These are phyloP conservation scores for Falco cherrug DNA, from an alignment of 2,797 vertebrate species.

Conservation along the genomic window DNA sequence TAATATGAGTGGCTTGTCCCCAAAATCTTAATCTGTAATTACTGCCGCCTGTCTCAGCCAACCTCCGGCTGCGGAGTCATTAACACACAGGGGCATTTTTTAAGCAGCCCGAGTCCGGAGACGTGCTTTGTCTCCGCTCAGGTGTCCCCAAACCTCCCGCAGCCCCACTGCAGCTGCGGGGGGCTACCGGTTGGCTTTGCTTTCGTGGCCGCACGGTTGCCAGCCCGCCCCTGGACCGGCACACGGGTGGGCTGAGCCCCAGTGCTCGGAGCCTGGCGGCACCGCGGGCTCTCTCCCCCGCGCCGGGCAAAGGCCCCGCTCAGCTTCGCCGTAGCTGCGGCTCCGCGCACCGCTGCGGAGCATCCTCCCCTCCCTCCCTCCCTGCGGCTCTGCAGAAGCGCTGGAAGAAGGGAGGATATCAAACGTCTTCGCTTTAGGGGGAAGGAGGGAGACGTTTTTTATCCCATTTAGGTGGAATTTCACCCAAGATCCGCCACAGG, in stretches of 20 bases:
- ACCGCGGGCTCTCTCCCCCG: neutral
- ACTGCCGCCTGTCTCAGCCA: neutral
- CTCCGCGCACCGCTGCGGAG: neutral
- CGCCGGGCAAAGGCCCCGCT: neutral
- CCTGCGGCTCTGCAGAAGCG: neutral
- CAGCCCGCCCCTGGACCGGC: neutral
- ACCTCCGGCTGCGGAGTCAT: neutral
- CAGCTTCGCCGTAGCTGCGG: neutral
- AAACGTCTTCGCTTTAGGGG: neutral
- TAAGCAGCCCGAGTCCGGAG: neutral
- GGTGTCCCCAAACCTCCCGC: neutral
- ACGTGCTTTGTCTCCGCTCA: neutral
- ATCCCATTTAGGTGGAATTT: neutral
- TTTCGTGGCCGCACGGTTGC: fast-evolving
- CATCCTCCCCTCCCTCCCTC: neutral
- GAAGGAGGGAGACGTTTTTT: neutral
- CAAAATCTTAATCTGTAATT: neutral
- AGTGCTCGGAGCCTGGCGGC: neutral
- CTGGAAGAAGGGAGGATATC: neutral
- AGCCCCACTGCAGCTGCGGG: neutral
- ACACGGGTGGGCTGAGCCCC: neutral
- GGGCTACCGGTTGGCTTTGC: neutral
- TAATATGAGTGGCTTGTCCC: neutral
- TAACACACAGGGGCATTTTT: neutral
- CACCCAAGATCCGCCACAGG: neutral